Evolutionary conservation across 2,113 vertebrate genomes (phyloP), one percentile per base, ranked within the genome.

Genomic region (Mixornis gularis): DNA sequence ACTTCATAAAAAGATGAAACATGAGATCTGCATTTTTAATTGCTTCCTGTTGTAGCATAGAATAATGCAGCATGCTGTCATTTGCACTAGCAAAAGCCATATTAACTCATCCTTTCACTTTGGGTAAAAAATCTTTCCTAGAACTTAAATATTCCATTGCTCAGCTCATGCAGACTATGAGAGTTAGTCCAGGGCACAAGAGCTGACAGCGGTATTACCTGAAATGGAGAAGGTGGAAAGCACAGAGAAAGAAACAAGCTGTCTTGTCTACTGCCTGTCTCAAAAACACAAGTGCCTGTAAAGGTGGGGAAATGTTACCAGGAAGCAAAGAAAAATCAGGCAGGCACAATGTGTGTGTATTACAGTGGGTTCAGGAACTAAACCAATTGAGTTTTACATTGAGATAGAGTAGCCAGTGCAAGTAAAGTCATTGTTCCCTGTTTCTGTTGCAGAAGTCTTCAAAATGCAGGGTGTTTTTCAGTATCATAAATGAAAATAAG

Each of bases 291-390:
- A 44, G 22, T 27, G 34, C 10, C 1, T 59, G 34, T 59, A 2
- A 78, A 59, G 34, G 10, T 22, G 7, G 29, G 40, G 29, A 3
- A 71, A 76, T 0, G 0, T 24, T 66, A 69, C 12, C 18, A 40
- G 46, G 66, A 94, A 72, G 34, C 0, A 26, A 0, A 68, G 40
- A 12, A 55, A 84, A 56, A 72, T 49, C 19, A 63, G 64, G 8
- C 43, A 77, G 48, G 27, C 20, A 80, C 56, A 77, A 69, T 10
- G 4, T 8, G 6, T 43, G 5, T 62, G 17, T 34, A 17, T 30
- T 53, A 17, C 0, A 6, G 8, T 12, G 32, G 11, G 4, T 38
- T 79, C 44, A 82, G 25, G 40, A 87, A 20, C 19, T 52, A 52
- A 70, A 74, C 12, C 53, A 6, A 0, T 17, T 17, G 53, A 71